A percentile compares a stretch with the other conserved stretches of the same genome.
These are phyloP conservation scores for Grallaria varia DNA, from an alignment of 2,113 vertebrate species.

Conservation along the genomic window DNA sequence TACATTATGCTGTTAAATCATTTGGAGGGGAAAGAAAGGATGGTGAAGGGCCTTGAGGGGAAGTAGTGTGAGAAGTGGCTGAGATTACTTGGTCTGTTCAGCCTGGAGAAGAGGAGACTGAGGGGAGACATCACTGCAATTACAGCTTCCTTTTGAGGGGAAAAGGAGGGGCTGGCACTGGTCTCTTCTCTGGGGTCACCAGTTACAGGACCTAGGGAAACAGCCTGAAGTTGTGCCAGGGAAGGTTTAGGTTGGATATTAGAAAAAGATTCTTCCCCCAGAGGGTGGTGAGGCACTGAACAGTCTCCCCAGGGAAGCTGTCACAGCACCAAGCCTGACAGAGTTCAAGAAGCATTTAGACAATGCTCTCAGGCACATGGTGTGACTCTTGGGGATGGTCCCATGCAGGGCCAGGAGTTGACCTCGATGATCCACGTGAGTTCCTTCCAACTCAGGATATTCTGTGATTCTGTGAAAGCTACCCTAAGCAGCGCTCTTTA, in stretches of 20 bases:
- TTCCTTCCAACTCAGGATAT: background rate
- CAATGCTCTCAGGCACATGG: background rate
- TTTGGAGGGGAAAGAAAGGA: background rate
- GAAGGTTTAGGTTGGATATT: background rate
- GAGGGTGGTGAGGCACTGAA: background rate
- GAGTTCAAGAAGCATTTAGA: background rate
- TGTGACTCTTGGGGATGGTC: background rate
- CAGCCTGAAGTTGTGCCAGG: background rate
- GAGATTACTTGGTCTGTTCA: background rate
- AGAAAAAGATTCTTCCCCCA: background rate
- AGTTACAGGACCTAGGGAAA: background rate
- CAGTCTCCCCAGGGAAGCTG: background rate
- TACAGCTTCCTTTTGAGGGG: background rate
- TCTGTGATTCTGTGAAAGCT: background rate
- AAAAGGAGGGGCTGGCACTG: background rate
- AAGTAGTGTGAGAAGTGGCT: background rate
- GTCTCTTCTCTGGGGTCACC: background rate
- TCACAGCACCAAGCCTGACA: background rate
- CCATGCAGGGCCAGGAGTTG: background rate
- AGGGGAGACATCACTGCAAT: background rate
- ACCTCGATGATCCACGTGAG: background rate
- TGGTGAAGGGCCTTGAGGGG: background rate
- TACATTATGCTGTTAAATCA: background rate
- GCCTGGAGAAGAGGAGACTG: background rate
- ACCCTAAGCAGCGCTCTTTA: background rate